phyloP scores from a whole-genome alignment of 1,140 invertebrate species.

The Cecropterus lyciades region DNA sequence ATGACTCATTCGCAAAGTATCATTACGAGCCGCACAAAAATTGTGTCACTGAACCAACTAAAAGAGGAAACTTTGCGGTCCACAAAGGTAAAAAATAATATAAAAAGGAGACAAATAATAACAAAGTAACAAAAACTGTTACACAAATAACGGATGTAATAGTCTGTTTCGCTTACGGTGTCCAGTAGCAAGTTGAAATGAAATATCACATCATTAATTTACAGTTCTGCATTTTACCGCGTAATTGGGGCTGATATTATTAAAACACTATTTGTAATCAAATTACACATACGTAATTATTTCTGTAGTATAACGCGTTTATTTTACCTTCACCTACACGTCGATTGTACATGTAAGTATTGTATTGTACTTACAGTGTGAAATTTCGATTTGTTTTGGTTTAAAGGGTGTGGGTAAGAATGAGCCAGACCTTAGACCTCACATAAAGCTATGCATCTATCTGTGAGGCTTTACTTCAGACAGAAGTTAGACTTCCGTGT shows the following conservation, averaged over 20 bases:
- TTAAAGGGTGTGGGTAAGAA: too few species aligned
- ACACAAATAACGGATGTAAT: slow-evolving; percentile 20
- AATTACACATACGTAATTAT: background rate
- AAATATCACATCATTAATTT: slow-evolving; percentile 21
- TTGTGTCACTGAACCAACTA: slow-evolving; percentile 2
- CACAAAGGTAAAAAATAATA: background rate
- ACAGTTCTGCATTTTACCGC: slow-evolving; percentile 6
- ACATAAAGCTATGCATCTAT: too few species aligned
- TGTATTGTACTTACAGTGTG: too few species aligned
- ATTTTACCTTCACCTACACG: background rate
- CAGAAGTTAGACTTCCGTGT: too few species aligned
- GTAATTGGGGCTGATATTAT: slow-evolving; percentile 15
- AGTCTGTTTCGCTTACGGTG: slow-evolving; percentile 5
- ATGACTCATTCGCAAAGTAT: background rate
- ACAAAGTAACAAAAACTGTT: slow-evolving; percentile 14
- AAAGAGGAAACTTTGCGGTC: slow-evolving; percentile 3
- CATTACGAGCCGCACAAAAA: background rate
- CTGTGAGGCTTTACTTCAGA: too few species aligned
- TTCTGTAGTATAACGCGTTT: background rate
- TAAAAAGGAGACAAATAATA: background rate
- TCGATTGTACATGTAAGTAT: too few species aligned
- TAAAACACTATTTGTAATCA: background rate
- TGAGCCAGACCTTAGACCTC: too few species aligned
- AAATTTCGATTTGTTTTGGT: too few species aligned
- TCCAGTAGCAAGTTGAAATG: slow-evolving; percentile 14